phyloP scores from a whole-genome alignment of 2,113 vertebrate species.

The Trinectes maculatus region DNA sequence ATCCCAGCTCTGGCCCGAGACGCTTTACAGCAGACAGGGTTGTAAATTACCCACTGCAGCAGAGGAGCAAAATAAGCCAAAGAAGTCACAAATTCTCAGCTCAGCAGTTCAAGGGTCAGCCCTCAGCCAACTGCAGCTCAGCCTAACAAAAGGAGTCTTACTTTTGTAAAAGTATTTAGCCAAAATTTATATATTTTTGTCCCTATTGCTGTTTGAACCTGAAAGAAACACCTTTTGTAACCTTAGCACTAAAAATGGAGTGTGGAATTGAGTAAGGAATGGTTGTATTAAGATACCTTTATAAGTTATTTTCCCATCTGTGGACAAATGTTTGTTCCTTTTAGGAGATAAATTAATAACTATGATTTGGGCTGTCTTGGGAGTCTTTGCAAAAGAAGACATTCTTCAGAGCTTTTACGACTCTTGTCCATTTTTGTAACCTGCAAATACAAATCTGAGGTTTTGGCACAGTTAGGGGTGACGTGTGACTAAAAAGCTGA shows the following conservation, averaged over 20 bases:
- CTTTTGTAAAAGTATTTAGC: slow-evolving; percentile 27
- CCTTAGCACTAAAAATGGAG: neutral
- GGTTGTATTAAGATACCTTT: neutral
- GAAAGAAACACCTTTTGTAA: neutral
- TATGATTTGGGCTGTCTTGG: neutral
- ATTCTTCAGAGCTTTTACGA: neutral
- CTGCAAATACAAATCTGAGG: neutral
- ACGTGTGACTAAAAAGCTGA: neutral
- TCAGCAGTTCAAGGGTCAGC: slow-evolving; percentile 73
- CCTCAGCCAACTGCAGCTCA: slow-evolving; percentile 34
- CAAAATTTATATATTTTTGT: slow-evolving; percentile 1
- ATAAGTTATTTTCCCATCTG: neutral
- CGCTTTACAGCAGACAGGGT: slow-evolving; percentile 69
- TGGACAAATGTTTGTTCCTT: neutral
- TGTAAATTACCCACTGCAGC: slow-evolving; percentile 76
- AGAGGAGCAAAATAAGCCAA: slow-evolving; percentile 54
- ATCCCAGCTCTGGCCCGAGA: slow-evolving; percentile 67
- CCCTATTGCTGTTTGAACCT: neutral
- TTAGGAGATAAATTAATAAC: neutral
- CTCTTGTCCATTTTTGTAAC: slow-evolving; percentile 4
- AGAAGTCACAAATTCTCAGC: slow-evolving; percentile 66
- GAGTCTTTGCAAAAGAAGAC: neutral
- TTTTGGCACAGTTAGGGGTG: neutral
- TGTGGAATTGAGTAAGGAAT: neutral
- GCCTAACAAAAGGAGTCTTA: slow-evolving; percentile 17